These are phyloP conservation scores for Pycnomerus fuliginosus DNA, from an alignment of 2,888 invertebrate species.

Conservation along the genomic window DNA sequence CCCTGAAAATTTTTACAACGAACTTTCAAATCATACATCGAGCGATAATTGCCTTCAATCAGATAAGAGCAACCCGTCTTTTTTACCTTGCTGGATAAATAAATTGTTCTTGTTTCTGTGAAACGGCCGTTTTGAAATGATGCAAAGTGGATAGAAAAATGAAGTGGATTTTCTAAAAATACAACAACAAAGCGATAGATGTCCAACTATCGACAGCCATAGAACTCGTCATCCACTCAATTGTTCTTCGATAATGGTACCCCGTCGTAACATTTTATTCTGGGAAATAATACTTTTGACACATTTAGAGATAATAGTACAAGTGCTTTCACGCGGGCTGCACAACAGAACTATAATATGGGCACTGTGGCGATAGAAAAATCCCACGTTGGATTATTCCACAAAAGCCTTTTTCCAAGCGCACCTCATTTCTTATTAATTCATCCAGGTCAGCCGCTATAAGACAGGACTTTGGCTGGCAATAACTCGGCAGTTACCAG, in stretches of 20 bases:
- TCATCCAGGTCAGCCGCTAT: slow-evolving; percentile 33
- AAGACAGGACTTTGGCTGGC: slow-evolving; percentile 44
- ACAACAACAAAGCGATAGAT: slow-evolving; percentile 35
- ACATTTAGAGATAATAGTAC: slow-evolving; percentile 37
- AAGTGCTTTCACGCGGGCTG: slow-evolving; percentile 26
- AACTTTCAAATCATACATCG: slow-evolving; percentile 3
- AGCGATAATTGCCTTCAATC: slow-evolving; percentile 12
- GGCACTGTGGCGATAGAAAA: slow-evolving; percentile 14
- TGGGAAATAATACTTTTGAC: slow-evolving; percentile 42
- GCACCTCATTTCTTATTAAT: slow-evolving; percentile 30
- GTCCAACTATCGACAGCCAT: slow-evolving; percentile 36
- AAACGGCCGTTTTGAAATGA: slow-evolving; percentile 3
- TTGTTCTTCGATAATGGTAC: slow-evolving; percentile 37
- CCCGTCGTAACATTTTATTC: slow-evolving; percentile 37
- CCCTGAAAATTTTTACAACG: slow-evolving; percentile 5
- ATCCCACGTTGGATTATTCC: slow-evolving; percentile 10
- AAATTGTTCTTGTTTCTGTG: neutral
- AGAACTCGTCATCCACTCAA: slow-evolving; percentile 34
- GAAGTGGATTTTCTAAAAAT: slow-evolving; percentile 38
- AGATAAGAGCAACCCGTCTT: no score
- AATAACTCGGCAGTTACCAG: slow-evolving; percentile 50
- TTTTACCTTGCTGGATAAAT: slow-evolving; percentile 22
- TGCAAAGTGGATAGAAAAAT: slow-evolving; percentile 21
- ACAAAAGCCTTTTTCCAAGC: slow-evolving; percentile 13
- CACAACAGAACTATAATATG: no score